phyloP scores from a whole-genome alignment of 2,113 vertebrate species.

The Octodon degus region DNA sequence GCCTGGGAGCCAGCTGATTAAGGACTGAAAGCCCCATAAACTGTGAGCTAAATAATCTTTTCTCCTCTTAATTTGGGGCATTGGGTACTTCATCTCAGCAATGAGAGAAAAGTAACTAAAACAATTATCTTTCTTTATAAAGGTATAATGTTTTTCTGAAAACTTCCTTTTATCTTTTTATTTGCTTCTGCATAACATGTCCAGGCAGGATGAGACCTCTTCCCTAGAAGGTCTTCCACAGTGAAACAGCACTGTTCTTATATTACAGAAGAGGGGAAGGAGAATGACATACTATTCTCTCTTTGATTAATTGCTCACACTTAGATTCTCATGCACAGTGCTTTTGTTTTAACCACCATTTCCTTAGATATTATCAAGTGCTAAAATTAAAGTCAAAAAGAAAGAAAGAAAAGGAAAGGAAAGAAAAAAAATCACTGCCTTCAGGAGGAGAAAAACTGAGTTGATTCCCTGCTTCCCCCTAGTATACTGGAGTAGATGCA shows the following conservation, averaged over 20 bases:
- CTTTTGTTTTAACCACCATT: slow-evolving; percentile 29
- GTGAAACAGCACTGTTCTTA: background rate
- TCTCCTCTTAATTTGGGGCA: background rate
- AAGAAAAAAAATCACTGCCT: slow-evolving; percentile 1
- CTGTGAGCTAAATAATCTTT: background rate
- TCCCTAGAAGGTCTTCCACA: background rate
- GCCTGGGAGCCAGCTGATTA: background rate
- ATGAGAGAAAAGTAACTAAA: background rate
- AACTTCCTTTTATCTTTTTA: background rate
- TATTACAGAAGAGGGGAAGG: background rate
- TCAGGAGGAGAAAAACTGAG: slow-evolving; percentile 41
- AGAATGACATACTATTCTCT: background rate
- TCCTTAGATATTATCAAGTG: slow-evolving; percentile 48
- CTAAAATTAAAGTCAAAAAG: slow-evolving; percentile 43
- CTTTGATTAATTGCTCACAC: slow-evolving; percentile 41
- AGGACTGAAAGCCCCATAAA: background rate
- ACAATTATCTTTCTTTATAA: background rate
- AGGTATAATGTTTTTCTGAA: background rate
- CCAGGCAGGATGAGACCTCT: background rate
- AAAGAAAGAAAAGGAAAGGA: background rate
- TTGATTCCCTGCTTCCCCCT: background rate
- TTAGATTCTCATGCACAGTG: slow-evolving; percentile 14
- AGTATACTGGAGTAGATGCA: background rate
- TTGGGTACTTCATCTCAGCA: background rate
- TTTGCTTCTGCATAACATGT: background rate